A percentile compares a stretch with the other conserved stretches of the same genome.
Evolutionary conservation across 2,888 invertebrate species (phyloP).

Genomic region (Drosophila mimetica): DNA sequence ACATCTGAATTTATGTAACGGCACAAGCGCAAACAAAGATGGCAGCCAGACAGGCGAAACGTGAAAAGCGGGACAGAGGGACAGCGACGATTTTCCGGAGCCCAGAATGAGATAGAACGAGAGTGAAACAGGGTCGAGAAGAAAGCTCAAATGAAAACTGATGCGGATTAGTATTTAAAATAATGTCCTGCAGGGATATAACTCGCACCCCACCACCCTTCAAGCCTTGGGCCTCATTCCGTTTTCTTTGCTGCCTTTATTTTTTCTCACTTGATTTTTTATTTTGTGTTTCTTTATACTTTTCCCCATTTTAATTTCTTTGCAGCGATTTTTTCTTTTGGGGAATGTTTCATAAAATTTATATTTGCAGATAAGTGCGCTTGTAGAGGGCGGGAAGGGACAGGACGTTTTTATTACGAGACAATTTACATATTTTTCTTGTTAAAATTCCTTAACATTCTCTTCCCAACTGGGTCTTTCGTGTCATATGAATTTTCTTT

Average conservation of each 20-base stretch:
- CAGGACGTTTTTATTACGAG: conserved; percentile 79
- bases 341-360: conserved; percentile 81
- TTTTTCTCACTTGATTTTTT: conserved; percentile 50
- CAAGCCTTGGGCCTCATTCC: conserved; percentile 54
- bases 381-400: not conserved
- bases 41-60: conserved; percentile 58
- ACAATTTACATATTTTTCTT: conserved; percentile 83
- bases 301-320: conserved; percentile 70
- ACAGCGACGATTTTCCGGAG: conserved; percentile 54
- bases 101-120: not conserved
- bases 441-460: conserved; percentile 63
- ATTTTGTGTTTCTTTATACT: conserved; percentile 25
- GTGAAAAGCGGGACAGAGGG: conserved; percentile 23
- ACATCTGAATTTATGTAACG: conserved; percentile 81
- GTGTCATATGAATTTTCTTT: conserved; percentile 67
- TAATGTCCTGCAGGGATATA: conserved; percentile 84
- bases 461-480: conserved; percentile 32
- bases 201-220: conserved; percentile 60
- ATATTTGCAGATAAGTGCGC: conserved; percentile 71
- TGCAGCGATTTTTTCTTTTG: conserved; percentile 52
- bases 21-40: conserved; percentile 68
- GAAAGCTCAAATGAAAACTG: conserved; percentile 82
- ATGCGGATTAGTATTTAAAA: conserved; percentile 84
- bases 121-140: conserved; percentile 6
- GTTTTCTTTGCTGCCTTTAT: conserved; percentile 39